Conservation (phyloP, 2,888 invertebrate genomes). For the Spodoptera littoralis region DNA sequence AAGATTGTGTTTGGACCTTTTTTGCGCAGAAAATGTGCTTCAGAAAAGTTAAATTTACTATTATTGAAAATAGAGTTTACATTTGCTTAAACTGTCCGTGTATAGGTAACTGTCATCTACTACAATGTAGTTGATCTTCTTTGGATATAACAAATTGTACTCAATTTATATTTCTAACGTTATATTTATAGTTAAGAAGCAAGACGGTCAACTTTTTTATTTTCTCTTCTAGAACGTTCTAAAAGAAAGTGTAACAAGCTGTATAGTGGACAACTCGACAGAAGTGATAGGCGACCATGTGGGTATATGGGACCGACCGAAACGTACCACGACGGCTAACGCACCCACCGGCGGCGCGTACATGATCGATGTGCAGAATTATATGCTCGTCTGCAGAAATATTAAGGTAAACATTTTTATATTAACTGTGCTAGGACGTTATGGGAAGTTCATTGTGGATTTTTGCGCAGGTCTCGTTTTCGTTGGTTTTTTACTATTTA, state of each 20-base stretch:
- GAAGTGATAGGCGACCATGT: constrained; percentile 82
- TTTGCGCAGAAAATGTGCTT: too few species aligned
- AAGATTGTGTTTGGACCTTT: too few species aligned
- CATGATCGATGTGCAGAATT: constrained; percentile 81
- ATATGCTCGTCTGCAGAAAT: constrained; percentile 73
- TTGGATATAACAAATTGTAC: too few species aligned
- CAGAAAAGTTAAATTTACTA: too few species aligned
- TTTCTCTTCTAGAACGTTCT: constrained; percentile 82
- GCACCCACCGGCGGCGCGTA: constrained; percentile 83
- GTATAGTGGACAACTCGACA: constrained; percentile 77
- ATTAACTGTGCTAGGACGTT: too few species aligned
- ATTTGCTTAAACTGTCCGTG: background rate
- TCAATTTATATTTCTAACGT: too few species aligned
- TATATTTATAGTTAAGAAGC: too few species aligned
- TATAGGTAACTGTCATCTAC: background rate
- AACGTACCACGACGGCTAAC: constrained; percentile 81
- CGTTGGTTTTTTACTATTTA: too few species aligned
- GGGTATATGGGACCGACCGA: constrained; percentile 90
- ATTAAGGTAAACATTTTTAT: constrained; percentile 71
- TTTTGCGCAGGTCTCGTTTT: too few species aligned
- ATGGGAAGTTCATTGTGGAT: too few species aligned
- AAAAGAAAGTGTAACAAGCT: constrained; percentile 83
- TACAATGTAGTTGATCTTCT: background rate
- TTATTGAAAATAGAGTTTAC: too few species aligned
- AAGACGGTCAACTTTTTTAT: too few species aligned